phyloP scores from a whole-genome alignment of 1,140 invertebrate species.

The Aphelinus atriplicis region DNA sequence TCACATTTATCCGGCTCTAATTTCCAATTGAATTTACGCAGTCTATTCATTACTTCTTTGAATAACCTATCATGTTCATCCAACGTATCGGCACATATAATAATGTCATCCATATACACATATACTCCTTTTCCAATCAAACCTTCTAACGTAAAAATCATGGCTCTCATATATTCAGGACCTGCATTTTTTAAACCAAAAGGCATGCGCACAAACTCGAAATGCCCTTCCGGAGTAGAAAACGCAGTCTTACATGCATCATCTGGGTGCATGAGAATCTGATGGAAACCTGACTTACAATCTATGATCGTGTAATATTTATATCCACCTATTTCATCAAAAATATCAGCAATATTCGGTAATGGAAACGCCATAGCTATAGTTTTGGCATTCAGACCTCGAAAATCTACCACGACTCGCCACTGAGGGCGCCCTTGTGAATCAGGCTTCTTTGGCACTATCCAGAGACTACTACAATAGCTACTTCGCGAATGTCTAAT shows the following conservation, averaged over 20 bases:
- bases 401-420: constrained; percentile 52
- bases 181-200: constrained; percentile 56
- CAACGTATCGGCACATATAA: constrained; percentile 55
- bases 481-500: constrained; percentile 43
- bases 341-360: constrained; percentile 64
- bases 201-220: constrained; percentile 52
- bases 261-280: constrained; percentile 57
- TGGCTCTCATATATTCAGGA: constrained; percentile 54
- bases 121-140: constrained; percentile 50
- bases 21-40: background rate
- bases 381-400: constrained; percentile 57
- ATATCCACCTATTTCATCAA: constrained; percentile 52
- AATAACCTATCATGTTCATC: constrained; percentile 45
- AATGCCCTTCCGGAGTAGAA: constrained; percentile 51
- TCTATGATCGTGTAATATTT: constrained; percentile 61
- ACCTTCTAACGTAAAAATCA: constrained; percentile 55
- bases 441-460: constrained; percentile 44
- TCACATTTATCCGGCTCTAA: constrained; percentile 13
- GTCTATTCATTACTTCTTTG: background rate
- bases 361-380: constrained; percentile 65
- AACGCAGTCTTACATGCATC: constrained; percentile 62
- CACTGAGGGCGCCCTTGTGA: constrained; percentile 42
- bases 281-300: constrained; percentile 65
- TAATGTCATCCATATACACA: constrained; percentile 62
- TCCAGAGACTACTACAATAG: constrained; percentile 42